These are phyloP conservation scores for Sarcoramphus papa DNA, from an alignment of 2,797 vertebrate species.

Conservation along the genomic window DNA sequence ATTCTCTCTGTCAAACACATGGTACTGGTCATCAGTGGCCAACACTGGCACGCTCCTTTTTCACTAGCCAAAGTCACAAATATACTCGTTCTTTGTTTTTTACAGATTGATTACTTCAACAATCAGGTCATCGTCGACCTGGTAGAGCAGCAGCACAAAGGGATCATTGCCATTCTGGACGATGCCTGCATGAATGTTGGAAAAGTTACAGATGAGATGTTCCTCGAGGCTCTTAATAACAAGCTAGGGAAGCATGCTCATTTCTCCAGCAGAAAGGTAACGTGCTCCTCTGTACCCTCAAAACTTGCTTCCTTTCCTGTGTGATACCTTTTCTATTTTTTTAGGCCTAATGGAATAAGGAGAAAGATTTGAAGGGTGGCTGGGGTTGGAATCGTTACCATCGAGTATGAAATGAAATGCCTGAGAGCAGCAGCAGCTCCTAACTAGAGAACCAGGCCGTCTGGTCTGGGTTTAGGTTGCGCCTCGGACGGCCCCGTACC, in stretches of 20 bases:
- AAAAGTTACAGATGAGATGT: constrained; percentile 94
- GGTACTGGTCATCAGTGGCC: neutral
- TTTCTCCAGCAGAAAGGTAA: constrained; percentile 97
- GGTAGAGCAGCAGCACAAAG: constrained; percentile 97
- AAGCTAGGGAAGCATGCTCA: constrained; percentile 93
- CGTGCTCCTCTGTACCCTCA: neutral
- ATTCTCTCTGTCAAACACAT: rapidly evolving
- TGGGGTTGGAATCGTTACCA: rapidly evolving
- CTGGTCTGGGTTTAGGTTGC: neutral
- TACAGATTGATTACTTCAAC: constrained; percentile 97
- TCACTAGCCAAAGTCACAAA: neutral
- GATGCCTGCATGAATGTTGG: constrained; percentile 98
- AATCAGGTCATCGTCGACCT: constrained; percentile 98
- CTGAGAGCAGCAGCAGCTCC: neutral
- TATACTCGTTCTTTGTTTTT: neutral
- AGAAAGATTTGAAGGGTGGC: neutral
- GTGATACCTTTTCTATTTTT: rapidly evolving
- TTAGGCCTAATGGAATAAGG: neutral
- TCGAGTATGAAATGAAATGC: rapidly evolving
- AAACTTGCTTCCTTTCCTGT: neutral
- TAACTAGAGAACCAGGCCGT: rapidly evolving
- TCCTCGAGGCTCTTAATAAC: constrained; percentile 91
- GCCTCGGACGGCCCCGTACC: neutral
- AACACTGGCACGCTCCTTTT: neutral
- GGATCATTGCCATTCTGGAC: constrained; percentile 92